Evolutionary conservation across 2,113 vertebrate genomes (phyloP).

Genomic region (Prionailurus viverrinus): DNA sequence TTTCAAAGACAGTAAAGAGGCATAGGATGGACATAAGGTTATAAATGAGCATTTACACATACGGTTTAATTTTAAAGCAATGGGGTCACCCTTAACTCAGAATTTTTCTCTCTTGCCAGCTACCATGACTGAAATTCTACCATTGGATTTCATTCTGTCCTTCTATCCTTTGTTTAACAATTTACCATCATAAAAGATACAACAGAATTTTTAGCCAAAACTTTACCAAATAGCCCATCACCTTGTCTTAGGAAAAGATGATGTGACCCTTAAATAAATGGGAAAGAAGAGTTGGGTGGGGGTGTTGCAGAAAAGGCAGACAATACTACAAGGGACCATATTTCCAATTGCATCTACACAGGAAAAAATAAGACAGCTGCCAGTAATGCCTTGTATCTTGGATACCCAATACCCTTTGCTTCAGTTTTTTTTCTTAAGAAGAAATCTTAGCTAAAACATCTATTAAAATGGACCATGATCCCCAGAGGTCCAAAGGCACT

Average conservation of each 20-base stretch:
- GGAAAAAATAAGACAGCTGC: neutral
- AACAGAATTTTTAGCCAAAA: conserved; percentile 39
- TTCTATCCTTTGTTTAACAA: neutral
- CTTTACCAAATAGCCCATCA: conserved; percentile 39
- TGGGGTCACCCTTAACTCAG: neutral
- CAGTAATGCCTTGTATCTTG: neutral
- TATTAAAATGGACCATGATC: neutral
- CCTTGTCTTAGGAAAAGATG: neutral
- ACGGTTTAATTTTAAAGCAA: neutral
- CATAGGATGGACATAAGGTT: neutral
- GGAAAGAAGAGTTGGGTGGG: neutral
- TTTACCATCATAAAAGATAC: neutral
- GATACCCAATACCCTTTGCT: neutral
- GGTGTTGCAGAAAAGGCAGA: neutral
- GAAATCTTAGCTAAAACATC: neutral
- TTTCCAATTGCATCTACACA: neutral
- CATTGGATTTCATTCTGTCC: neutral
- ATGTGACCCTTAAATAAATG: neutral
- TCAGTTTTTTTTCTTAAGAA: conserved; percentile 32
- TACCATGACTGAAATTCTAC: neutral
- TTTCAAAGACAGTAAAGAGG: neutral
- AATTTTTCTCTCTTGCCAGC: neutral
- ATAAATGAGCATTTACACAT: neutral
- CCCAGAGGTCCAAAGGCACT: neutral
- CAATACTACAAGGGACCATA: neutral